Evolutionary conservation across 1,140 invertebrate species (phyloP).

Genomic region (Neodiprion fabricii): DNA sequence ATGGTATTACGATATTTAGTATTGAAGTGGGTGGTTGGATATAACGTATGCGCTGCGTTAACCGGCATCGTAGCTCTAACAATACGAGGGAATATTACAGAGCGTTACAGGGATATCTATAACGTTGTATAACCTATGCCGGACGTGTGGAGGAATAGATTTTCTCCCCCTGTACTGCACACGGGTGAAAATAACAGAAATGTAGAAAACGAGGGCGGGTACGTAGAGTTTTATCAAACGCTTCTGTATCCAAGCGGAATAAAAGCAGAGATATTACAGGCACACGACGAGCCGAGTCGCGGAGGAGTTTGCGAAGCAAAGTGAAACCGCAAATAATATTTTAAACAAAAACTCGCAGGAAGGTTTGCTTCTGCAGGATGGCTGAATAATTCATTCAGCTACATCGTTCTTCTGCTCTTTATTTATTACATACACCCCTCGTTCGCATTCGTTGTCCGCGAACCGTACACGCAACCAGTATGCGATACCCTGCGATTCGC

Average conservation of each 20-base stretch:
- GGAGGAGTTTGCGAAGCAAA: neutral
- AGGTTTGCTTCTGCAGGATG: neutral
- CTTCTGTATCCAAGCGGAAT: too few species aligned
- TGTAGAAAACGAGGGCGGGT: too few species aligned
- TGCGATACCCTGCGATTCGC: neutral
- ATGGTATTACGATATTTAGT: neutral
- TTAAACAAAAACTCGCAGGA: neutral
- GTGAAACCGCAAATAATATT: constrained; percentile 7
- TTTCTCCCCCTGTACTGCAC: neutral
- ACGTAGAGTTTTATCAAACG: too few species aligned
- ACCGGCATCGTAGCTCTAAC: too few species aligned
- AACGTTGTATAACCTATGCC: neutral
- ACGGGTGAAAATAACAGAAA: too few species aligned
- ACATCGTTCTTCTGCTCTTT: neutral
- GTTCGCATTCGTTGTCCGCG: neutral
- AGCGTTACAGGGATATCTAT: neutral
- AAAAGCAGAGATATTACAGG: too few species aligned
- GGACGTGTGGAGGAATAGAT: constrained; percentile 2
- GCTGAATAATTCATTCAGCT: neutral
- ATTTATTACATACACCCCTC: neutral
- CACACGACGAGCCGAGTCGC: too few species aligned
- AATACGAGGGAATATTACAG: too few species aligned
- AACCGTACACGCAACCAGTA: too few species aligned
- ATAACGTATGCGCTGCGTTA: neutral
- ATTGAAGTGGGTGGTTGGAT: neutral